A percentile compares a stretch with the other conserved stretches of the same genome.
These are phyloP conservation scores for Halocynthia roretzi DNA, from an alignment of 23 tunicate genomes.

Conservation along the genomic window DNA sequence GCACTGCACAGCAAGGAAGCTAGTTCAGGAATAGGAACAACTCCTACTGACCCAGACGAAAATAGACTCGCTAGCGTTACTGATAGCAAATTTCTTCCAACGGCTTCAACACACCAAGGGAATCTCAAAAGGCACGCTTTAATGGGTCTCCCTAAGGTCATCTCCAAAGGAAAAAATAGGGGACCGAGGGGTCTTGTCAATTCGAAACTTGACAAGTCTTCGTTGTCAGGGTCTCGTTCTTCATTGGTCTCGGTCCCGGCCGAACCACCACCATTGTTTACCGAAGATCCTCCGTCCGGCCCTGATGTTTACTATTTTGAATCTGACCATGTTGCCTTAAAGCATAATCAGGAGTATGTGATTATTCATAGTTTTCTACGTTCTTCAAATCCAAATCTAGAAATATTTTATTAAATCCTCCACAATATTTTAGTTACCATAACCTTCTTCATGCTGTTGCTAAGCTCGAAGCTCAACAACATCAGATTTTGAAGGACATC, in stretches of 20 bases:
- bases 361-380: not conserved
- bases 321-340: conserved; percentile 82
- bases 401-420: too few relatives aligned
- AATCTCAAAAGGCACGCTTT: too few relatives aligned
- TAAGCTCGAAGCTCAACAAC: conserved; percentile 49
- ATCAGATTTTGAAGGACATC: conserved; percentile 48
- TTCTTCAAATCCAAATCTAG: too few relatives aligned
- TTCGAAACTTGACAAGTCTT: conserved; percentile 4
- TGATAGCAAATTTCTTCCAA: too few relatives aligned
- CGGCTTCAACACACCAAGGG: too few relatives aligned
- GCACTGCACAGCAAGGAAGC: too few relatives aligned
- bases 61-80: too few relatives aligned
- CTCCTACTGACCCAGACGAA: too few relatives aligned
- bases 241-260: conserved; percentile 4
- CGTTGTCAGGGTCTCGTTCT: not conserved
- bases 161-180: conserved; percentile 18
- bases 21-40: too few relatives aligned
- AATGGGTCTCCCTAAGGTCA: conserved; percentile 24
- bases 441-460: conserved; percentile 40
- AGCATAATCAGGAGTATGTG: conserved; percentile 78
- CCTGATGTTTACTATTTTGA: conserved; percentile 85
- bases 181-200: not conserved
- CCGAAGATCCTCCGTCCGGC: conserved; percentile 72
- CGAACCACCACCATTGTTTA: conserved; percentile 70
- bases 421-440: conserved; percentile 38